Base-by-base conservation (phyloP, 2,888 invertebrate species). In the Drosophila monieri region DNA sequence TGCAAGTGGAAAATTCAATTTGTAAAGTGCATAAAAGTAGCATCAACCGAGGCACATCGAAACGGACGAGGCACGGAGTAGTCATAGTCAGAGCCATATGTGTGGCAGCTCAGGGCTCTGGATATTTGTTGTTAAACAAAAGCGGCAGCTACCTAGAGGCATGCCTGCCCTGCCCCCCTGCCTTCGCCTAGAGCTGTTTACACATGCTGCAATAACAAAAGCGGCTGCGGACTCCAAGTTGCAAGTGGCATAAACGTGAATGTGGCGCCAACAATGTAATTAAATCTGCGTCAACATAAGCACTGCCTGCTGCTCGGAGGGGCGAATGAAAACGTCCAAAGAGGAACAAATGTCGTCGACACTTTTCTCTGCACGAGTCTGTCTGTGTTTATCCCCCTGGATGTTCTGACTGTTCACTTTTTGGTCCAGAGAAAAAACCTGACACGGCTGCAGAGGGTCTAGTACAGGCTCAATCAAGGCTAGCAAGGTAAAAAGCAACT, bases 1-100 rank as follows among this genome's bases (percentile, higher is more conserved):
- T 78, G 80, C 69, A 69, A 87, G 83, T 85, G 85, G 83, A 85
- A 84, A 84, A 84, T 84, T 84, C 85, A 84, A 88, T 84, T 84
- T 84, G 83, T 77, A 85, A 85, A 84, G 88, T 84, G 84, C 88
- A 84, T 79, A 79, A 77, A 81, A 87, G 81, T 70, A 52, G 76
- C 78, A 65, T 57, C 66, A 57, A 64, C 66, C 74, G 58, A 55
- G 54, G 56, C 43, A 43, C 57, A 49, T 56, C 23, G 39, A 23
- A 60, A 44, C n/a, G 30, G 10, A n/a, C 14, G 55, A 49, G 39
- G 35, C 9, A 53, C 35, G 56, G 41, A 52, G 54, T 62, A 48
- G 47, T 46, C 54, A 64, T 67, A 35, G 41, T 18, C 41, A 43
- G 12, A 43, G 39, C 75, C 74, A 83, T 66, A 80, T 80, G 84